phyloP scores from a whole-genome alignment of 1,140 invertebrate species.

The Sminthurinus signatus region DNA sequence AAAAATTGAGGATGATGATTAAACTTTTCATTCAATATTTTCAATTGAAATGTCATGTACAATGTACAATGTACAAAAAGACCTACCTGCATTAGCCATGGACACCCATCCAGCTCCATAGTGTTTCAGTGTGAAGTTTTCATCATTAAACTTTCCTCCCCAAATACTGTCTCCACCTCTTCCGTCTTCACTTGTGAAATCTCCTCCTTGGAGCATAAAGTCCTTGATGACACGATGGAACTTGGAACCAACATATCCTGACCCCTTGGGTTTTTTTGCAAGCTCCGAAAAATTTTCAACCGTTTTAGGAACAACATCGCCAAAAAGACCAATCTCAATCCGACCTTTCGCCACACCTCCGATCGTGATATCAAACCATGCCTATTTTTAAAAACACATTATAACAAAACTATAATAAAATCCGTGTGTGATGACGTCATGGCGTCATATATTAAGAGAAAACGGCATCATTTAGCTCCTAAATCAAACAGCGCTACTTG shows the following conservation, averaged over 20 bases:
- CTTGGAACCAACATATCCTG: conserved; percentile 63
- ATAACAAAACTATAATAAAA: too few species aligned
- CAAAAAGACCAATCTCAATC: conserved; percentile 90
- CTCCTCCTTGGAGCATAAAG: conserved; percentile 79
- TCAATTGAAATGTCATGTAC: too few species aligned
- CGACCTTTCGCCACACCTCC: conserved; percentile 69
- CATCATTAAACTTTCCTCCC: conserved; percentile 79
- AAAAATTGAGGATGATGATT: too few species aligned
- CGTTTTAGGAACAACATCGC: conserved; percentile 85
- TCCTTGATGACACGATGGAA: conserved; percentile 69
- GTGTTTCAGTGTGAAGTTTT: conserved; percentile 67
- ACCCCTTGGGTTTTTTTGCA: conserved; percentile 78
- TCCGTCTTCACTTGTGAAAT: conserved; percentile 73
- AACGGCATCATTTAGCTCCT: too few species aligned
- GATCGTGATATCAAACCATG: conserved; percentile 86
- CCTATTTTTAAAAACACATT: too few species aligned
- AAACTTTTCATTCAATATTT: too few species aligned
- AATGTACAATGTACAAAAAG: too few species aligned
- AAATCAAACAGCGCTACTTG: too few species aligned
- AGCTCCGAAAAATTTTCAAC: conserved; percentile 84
- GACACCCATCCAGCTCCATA: conserved; percentile 52
- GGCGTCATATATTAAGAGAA: too few species aligned
- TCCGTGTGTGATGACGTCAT: too few species aligned
- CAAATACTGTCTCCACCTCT: conserved; percentile 60
- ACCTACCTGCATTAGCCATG: conserved; percentile 90